Percentiles rank a stretch among this genome's conserved stretches.
phyloP scores from a whole-genome alignment of 2,888 invertebrate species.

The Athalia circularis region DNA sequence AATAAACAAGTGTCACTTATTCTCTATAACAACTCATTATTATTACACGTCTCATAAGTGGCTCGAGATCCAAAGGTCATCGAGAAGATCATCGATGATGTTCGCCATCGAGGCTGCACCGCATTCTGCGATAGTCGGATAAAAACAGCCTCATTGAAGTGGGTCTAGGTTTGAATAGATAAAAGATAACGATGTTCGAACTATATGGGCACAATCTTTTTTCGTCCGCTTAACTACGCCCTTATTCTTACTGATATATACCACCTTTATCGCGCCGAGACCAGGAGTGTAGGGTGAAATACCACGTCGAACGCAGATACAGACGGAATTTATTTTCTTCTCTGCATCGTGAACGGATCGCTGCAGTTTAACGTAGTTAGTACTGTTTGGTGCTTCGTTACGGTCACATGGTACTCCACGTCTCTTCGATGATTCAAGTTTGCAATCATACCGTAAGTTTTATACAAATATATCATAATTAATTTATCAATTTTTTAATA shows the following conservation, averaged over 20 bases:
- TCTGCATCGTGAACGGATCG: constrained; percentile 21
- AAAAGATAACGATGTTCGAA: constrained; percentile 15
- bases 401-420: constrained; percentile 40
- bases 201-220: constrained; percentile 3
- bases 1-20: too few species aligned
- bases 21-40: too few species aligned
- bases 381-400: constrained; percentile 37
- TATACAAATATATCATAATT: not conserved
- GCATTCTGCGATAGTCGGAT: too few species aligned
- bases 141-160: not conserved
- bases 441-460: constrained; percentile 46
- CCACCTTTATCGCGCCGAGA: constrained; percentile 20
- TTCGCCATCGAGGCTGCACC: too few species aligned
- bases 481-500: too few species aligned
- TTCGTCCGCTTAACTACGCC: not conserved
- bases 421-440: constrained; percentile 45
- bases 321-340: too few species aligned
- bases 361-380: not conserved
- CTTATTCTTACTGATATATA: constrained; percentile 10
- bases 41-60: too few species aligned
- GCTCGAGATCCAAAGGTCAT: too few species aligned
- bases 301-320: too few species aligned
- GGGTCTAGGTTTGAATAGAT: constrained; percentile 26
- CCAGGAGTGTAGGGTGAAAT: not conserved
- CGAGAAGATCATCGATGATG: too few species aligned